Percentiles rank a stretch among this genome's conserved stretches.
Evolutionary conservation across 2,888 invertebrate species (phyloP).

Genomic region (Drosophila tanythrix): DNA sequence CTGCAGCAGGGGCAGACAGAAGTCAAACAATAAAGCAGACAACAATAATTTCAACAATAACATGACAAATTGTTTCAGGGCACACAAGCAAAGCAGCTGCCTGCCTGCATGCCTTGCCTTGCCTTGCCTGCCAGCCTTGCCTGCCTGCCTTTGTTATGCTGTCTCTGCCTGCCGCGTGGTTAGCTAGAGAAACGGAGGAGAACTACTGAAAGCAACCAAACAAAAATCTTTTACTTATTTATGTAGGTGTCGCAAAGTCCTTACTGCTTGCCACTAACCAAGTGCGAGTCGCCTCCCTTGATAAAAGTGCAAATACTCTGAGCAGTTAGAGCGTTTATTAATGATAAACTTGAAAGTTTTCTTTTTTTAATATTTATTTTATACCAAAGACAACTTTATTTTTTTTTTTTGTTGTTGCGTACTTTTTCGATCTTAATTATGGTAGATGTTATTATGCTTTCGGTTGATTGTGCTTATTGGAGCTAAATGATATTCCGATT

Average conservation of each 20-base stretch:
- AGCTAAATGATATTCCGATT: too few relatives aligned
- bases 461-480: too few relatives aligned
- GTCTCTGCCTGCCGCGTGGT: constrained; percentile 4
- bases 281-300: constrained; percentile 9
- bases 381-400: too few relatives aligned
- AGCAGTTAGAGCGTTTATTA: constrained; percentile 11
- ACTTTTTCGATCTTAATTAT: background rate
- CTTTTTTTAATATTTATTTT: background rate
- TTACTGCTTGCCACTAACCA: constrained; percentile 49
- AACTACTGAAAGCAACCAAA: constrained; percentile 32
- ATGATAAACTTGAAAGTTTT: constrained; percentile 34
- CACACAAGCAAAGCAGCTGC: constrained; percentile 48
- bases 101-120: background rate
- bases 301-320: background rate
- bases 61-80: constrained; percentile 76
- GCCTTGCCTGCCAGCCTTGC: too few relatives aligned
- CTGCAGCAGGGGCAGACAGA: constrained; percentile 61
- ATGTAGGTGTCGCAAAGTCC: constrained; percentile 54
- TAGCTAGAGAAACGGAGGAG: constrained; percentile 14
- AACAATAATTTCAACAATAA: constrained; percentile 78
- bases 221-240: constrained; percentile 52
- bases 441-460: background rate
- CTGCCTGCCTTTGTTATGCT: background rate
- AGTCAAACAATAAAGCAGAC: constrained; percentile 80
- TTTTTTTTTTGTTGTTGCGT: background rate